Evolutionary conservation across 2,113 vertebrate genomes (phyloP).

Genomic region (Columba janthina): DNA sequence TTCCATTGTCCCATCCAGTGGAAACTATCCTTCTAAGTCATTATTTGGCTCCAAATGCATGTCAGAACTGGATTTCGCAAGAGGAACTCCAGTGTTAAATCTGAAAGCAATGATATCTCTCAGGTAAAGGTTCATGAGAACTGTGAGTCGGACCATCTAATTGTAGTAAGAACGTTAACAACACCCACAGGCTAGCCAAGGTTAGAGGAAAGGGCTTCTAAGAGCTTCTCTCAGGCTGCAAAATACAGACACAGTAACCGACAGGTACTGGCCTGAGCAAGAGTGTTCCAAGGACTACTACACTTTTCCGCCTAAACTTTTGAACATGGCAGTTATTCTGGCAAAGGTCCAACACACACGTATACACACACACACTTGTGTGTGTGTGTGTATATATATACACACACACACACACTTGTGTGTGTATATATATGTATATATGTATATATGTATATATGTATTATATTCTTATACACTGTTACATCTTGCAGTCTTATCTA

Average conservation of each 20-base stretch:
- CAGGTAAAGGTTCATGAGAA: background rate
- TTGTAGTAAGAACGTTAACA: background rate
- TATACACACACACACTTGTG: accelerated
- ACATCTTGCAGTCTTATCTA: background rate
- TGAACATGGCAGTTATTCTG: background rate
- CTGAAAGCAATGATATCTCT: background rate
- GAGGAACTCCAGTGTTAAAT: background rate
- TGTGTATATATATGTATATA: too few species aligned
- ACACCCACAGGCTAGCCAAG: background rate
- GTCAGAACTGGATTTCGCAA: background rate
- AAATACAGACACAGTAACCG: background rate
- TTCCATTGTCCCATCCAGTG: background rate
- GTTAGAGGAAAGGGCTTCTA: background rate
- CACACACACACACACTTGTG: accelerated
- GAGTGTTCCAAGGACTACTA: background rate
- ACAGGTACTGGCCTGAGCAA: background rate
- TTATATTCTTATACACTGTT: background rate
- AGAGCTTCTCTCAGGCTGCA: background rate
- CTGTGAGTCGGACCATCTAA: background rate
- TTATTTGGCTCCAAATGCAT: background rate
- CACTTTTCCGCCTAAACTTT: background rate
- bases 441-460: too few species aligned
- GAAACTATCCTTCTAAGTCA: background rate
- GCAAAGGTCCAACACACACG: background rate
- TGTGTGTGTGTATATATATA: too few species aligned